Base-by-base conservation (phyloP, 23 tunicate species). In the Ascidia mentula region DNA sequence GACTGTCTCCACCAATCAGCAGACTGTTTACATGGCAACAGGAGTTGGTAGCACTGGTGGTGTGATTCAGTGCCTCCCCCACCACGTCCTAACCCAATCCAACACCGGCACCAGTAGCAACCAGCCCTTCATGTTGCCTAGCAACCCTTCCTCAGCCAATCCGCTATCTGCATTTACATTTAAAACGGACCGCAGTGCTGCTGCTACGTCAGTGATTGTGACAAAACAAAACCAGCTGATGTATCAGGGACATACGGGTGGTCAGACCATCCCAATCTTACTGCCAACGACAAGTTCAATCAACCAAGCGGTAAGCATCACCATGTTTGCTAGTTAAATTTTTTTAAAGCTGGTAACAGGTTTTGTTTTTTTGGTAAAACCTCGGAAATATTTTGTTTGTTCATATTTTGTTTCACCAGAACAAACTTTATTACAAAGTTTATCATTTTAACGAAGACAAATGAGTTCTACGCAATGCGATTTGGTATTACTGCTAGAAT, bases 1-100 rank as follows among this genome's bases (percentile, higher is more conserved):
- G 39, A 71, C 75, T 18, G 31, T 71, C 4, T n/a, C 75, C 4
- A 71, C 39, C 75, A 71, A 34, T 34, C 75, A 71, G 39, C 75
- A 71, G 31, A n/a, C 75, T 20, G 65, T 53, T 20, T 53, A 5
- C 65, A 5, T 53, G 65, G 65, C 65, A 9, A 53, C 65, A 53
- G 65, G 65, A 9, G 28, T 5, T 53, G 24, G 13, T 9, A 42
- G 65, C 13, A 53, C 28, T 53, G 13, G 65, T 53, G 13, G 65
- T 1, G 65, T 53, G 4, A 53, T 53, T 28, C 65, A 53, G 65
- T 53, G 24, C 65, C 22, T 53, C 24, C 65, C 65, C 65, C 13
- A 6, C 65, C 7, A 53, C 12, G 22, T 20, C 13, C 12, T 53
- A 6, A 28, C 65, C 24, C 65, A 26, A 6, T 9, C 12, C 65